A percentile compares a stretch with the other conserved stretches of the same genome.
Conservation (phyloP, 2,888 invertebrate species). For the Scaptomyza polygonia region DNA sequence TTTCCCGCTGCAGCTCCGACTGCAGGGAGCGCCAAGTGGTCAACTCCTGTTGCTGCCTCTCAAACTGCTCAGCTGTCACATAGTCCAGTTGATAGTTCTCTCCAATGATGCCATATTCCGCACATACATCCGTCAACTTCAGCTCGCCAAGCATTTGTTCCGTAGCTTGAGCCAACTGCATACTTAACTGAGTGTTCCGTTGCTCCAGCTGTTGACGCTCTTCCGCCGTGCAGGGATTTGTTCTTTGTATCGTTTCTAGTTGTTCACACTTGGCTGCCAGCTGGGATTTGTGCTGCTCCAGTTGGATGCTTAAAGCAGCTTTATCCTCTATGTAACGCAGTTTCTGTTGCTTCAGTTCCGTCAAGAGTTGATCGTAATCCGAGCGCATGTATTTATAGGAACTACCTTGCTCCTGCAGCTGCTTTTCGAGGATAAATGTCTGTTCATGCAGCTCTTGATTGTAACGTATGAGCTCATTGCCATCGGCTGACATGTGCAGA, state of each 20-base stretch:
- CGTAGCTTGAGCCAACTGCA: slow-evolving; percentile 75
- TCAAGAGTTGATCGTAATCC: slow-evolving; percentile 80
- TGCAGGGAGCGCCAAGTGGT: slow-evolving; percentile 54
- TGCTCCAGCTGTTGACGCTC: slow-evolving; percentile 74
- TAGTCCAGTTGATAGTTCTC: slow-evolving; percentile 81
- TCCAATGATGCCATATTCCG: slow-evolving; percentile 80
- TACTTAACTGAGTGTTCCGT: slow-evolving; percentile 66
- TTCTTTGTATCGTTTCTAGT: slow-evolving; percentile 42
- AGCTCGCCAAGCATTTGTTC: slow-evolving; percentile 72
- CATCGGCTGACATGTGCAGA: slow-evolving; percentile 76
- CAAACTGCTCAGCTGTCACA: slow-evolving; percentile 80
- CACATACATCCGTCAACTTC: slow-evolving; percentile 69
- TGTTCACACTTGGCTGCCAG: slow-evolving; percentile 27
- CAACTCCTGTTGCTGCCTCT: slow-evolving; percentile 63
- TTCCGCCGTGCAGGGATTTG: slow-evolving; percentile 61
- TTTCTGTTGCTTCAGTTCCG: slow-evolving; percentile 68
- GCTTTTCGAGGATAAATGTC: slow-evolving; percentile 64
- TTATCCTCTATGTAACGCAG: slow-evolving; percentile 70
- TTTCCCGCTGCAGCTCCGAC: slow-evolving; percentile 70
- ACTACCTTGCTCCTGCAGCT: slow-evolving; percentile 65
- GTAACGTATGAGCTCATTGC: slow-evolving; percentile 67
- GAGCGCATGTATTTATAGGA: slow-evolving; percentile 78
- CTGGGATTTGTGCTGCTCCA: slow-evolving; percentile 60
- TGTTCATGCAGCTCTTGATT: slow-evolving; percentile 75
- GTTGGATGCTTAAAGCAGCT: slow-evolving; percentile 63